Conservation (phyloP, 2,888 invertebrate genomes). For the Unio pictorum region DNA sequence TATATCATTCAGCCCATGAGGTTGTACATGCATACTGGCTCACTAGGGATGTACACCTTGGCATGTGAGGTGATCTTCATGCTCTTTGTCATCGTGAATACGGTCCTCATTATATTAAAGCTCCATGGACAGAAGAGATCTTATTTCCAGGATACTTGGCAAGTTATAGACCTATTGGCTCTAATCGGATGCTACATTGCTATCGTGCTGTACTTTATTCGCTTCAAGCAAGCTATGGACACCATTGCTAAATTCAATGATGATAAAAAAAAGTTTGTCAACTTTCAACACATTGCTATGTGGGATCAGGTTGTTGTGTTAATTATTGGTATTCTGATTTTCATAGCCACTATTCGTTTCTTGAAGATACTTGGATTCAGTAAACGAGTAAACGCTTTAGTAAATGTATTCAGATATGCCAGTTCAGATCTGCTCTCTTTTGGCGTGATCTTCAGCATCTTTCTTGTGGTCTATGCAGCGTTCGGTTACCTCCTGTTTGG, state of each 20-base stretch:
- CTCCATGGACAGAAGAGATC: constrained; percentile 21
- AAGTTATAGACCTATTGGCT: constrained; percentile 27
- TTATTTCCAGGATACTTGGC: constrained; percentile 34
- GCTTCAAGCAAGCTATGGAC: constrained; percentile 17
- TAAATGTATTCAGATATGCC: constrained; percentile 33
- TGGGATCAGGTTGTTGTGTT: constrained; percentile 47
- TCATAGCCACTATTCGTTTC: constrained; percentile 45
- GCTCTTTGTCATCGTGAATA: constrained; percentile 20
- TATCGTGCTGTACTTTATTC: constrained; percentile 23
- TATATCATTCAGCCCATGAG: constrained; percentile 26
- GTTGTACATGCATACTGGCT: constrained; percentile 23
- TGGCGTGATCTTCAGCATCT: constrained; percentile 29
- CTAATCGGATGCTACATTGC: constrained; percentile 13
- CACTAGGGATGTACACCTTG: constrained; percentile 27
- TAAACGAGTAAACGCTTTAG: constrained; percentile 35
- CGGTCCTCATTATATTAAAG: constrained; percentile 23
- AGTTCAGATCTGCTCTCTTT: constrained; percentile 37
- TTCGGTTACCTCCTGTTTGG: constrained; percentile 39
- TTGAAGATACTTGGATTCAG: constrained; percentile 49
- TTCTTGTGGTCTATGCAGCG: constrained; percentile 31
- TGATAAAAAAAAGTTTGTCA: constrained; percentile 34
- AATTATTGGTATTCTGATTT: constrained; percentile 37
- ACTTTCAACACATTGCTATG: constrained; percentile 42
- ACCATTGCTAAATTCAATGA: constrained; percentile 32
- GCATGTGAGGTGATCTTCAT: constrained; percentile 34